Evolutionary conservation across 2,113 vertebrate species (phyloP), one percentile per base, ranked within the genome.

Genomic region (Pipa parva): DNA sequence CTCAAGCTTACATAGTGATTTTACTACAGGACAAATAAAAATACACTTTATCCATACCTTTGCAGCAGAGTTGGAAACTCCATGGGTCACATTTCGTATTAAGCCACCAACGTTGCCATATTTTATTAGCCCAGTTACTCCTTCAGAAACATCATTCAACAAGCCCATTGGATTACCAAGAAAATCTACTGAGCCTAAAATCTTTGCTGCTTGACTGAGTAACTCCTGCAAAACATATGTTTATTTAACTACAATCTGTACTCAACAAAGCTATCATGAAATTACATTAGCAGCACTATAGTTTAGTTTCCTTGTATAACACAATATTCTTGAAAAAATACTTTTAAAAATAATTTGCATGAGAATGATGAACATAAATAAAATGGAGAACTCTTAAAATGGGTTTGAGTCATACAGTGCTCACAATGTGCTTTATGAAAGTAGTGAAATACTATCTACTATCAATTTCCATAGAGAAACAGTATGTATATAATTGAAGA

Each of bases 101-200:
- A 99, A 91, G 21, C 96, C 95, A 8, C 95, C 90, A 3, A 99
- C 93, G 0, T 97, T 99, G 73, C 97, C 97, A 0, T 98, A 95
- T 72, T 91, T 97, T 71, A 99, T 92, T 72, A 99, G 91, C 63
- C 95, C 95, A 1, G 89, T 89, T 51, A 99, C 75, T 2, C 97
- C 97, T 87, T 99, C 95, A 0, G 91, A 91, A 70, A 99, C 88
- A n/a, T 99, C 97, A 26, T 91, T 99, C 59, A 96, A 42, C 0
- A 99, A 90, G 3, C 96, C 96, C 92, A 99, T 94, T 7, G 97
- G 97, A 77, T 97, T 99, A 57, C 97, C 97, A 46, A 99, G 88
- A 79, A 99, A 99, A 81, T 99, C 95, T 75, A 99, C 97, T 0
- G 97, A 98, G 26, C 96, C 96, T 8, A 99, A 81, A 77, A 99